Base-by-base conservation (phyloP, 2,888 invertebrate genomes). In the Bellardia pandia region DNA sequence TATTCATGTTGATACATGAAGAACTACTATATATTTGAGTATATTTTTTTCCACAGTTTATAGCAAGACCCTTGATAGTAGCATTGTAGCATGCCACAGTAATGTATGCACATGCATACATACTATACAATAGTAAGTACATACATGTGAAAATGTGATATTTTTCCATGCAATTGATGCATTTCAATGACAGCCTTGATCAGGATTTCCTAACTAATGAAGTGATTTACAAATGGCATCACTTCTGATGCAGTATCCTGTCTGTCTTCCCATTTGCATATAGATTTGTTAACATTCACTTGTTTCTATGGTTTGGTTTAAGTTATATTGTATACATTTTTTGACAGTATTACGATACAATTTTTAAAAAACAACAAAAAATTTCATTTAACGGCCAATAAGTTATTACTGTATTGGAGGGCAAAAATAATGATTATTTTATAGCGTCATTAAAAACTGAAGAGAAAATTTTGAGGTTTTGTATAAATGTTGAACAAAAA, bases 161-260 rank as follows among this genome's bases (percentile, higher is more conserved):
- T 66, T 45, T 45, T 62, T 66, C 33, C 23, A 23, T 71, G 33
- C 30, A 37, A 37, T 56, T 53, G 33, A 79, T 78, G 72, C 64
- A 83, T 88, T 86, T 83, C 85, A 60, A 72, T 88, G 84, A 78
- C 72, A 85, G 68, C 77, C 69, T 76, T 83, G 72, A 76, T 76
- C 75, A 85, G 88, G 75, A 86, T 86, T 85, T 89, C 89, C 85
- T 81, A 60, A 79, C 83, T 86, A 84, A 85, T 85, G 77, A 83
- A 85, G 86, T 79, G 85, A 80, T 78, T 88, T 86, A 64, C 74
- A 86, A 89, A 85, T 88, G 66, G 75, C 75, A 86, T 89, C 72
- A 83, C 81, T 80, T 80, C 77, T 68, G 77, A 86, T 84, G 83
- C 66, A 71, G 75, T 75, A 64, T 83, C 75, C 78, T 69, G 58